A percentile compares a stretch with the other conserved stretches of the same genome.
phyloP scores from a whole-genome alignment of 2,113 vertebrate genomes.

The Larimichthys crocea region DNA sequence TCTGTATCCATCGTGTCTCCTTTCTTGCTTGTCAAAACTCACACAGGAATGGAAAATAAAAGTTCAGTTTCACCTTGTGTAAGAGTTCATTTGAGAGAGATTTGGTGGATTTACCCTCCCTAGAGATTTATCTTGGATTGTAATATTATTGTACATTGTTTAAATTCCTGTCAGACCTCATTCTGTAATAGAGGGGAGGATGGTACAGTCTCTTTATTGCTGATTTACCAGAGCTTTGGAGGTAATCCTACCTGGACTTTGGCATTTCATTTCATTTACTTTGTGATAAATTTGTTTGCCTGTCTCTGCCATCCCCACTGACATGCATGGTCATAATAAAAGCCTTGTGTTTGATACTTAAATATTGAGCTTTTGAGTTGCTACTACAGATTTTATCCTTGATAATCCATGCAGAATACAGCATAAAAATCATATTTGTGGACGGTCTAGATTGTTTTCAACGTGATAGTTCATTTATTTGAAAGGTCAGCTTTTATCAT shows the following conservation, averaged over 20 bases:
- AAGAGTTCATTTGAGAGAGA: neutral
- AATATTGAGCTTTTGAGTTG: neutral
- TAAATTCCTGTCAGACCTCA: conserved; percentile 20
- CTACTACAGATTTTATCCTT: neutral
- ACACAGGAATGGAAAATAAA: neutral
- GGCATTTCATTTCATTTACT: neutral
- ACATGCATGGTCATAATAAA: neutral
- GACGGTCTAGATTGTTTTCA: neutral
- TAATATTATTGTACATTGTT: conserved; percentile 9
- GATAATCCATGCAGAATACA: neutral
- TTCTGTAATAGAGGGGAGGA: conserved; percentile 15
- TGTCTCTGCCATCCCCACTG: too few relatives aligned
- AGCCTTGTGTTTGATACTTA: neutral
- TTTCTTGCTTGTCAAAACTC: conserved; percentile 15
- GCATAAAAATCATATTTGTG: neutral
- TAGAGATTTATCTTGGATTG: conserved; percentile 44
- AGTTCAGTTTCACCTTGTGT: neutral
- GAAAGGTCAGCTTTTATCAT: neutral
- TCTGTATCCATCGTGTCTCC: neutral
- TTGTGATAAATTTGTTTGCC: neutral
- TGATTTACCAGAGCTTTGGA: conserved; percentile 13
- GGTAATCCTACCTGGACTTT: conserved; percentile 17
- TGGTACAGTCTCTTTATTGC: conserved; percentile 3
- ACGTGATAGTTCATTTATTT: neutral
- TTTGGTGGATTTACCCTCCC: conserved; percentile 12